Evolutionary conservation across 2,888 invertebrate species (phyloP).

Genomic region (Harmothoe impar): DNA sequence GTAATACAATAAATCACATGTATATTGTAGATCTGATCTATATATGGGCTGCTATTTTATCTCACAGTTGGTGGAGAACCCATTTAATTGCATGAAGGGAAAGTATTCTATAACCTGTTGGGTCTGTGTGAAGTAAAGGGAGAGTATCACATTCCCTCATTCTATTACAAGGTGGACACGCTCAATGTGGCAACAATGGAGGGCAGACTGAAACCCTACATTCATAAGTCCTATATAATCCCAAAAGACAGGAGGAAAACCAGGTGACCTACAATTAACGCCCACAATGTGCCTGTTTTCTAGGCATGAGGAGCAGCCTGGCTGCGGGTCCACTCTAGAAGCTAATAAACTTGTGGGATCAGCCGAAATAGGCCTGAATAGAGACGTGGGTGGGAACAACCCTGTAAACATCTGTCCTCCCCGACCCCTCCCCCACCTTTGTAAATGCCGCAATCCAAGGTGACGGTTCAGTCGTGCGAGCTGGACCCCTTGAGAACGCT

Average conservation of each 20-base stretch:
- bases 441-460: slow-evolving; percentile 22
- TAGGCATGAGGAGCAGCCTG: too few species aligned
- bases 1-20: too few species aligned
- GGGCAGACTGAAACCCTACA: background rate
- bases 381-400: background rate
- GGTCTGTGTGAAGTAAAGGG: background rate
- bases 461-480: slow-evolving; percentile 5
- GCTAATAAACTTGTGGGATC: slow-evolving; percentile 23
- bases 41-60: too few species aligned
- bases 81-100: too few species aligned
- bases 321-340: background rate
- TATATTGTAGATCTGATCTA: too few species aligned
- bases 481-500: background rate
- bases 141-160: background rate
- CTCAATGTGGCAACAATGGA: background rate
- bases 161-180: background rate
- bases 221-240: background rate
- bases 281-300: background rate
- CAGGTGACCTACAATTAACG: slow-evolving; percentile 22
- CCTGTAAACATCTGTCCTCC: background rate
- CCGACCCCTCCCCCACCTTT: background rate
- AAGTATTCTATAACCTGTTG: too few species aligned
- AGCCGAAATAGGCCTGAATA: background rate
- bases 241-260: slow-evolving; percentile 16
- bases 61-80: too few species aligned